Percentiles rank a stretch among this genome's conserved stretches.
Conservation (phyloP, 2,113 vertebrate species). For the Muntiacus muntjak region DNA sequence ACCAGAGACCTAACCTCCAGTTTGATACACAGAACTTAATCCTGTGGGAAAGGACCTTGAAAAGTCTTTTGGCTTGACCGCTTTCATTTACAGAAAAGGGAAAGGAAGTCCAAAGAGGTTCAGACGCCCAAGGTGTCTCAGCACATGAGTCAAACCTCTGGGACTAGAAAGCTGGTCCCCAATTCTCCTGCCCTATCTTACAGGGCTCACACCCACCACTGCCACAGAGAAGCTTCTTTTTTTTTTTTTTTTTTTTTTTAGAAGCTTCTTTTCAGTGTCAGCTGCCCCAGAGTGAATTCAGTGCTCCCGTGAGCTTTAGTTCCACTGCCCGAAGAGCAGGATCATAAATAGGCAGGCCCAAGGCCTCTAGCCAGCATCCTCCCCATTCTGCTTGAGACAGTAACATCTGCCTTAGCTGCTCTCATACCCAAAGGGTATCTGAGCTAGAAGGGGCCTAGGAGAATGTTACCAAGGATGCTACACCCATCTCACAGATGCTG, state of each 20-base stretch:
- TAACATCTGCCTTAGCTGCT: neutral
- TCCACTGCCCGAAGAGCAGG: neutral
- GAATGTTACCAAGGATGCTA: neutral
- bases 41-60: neutral
- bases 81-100: neutral
- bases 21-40: neutral
- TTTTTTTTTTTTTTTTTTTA: no score
- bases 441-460: neutral
- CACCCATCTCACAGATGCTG: neutral
- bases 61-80: neutral
- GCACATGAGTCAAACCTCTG: neutral
- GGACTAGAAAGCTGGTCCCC: neutral
- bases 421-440: neutral
- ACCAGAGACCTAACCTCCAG: neutral
- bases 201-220: neutral
- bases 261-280: neutral
- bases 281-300: neutral
- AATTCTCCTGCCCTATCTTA: neutral
- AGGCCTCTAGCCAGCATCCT: neutral
- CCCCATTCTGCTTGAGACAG: neutral
- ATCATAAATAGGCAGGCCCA: neutral
- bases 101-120: neutral
- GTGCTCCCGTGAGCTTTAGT: neutral
- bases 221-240: neutral
- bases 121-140: neutral